Evolutionary conservation across 2,888 invertebrate species (phyloP), one percentile per base, ranked within the genome.

Genomic region (Dione juno): DNA sequence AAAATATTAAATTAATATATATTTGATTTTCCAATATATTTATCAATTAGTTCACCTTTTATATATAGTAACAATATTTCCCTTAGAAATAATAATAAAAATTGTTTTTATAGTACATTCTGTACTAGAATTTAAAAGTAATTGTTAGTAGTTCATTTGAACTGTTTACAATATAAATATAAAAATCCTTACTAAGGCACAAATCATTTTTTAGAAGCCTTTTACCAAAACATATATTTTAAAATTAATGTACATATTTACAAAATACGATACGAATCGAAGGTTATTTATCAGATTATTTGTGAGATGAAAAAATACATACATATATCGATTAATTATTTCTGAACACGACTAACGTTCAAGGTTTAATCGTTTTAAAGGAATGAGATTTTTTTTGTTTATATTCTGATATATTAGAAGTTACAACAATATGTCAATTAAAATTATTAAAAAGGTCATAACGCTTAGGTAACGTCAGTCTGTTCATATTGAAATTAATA

Each of bases 391-490:
- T 74, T 71, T 72, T 70, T 70, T 66, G 70, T 61, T 57, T 65
- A 69, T 21, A 53, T 28, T 40, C 53, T 57, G 63, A 69, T 73
- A 67, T 69, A 48, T 73, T 69, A 52, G 48, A 59, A 71, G 28
- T 61, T 54, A 52, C 53, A 59, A 69, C 59, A 67, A 71, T 66
- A 67, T 71, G 67, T 66, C 58, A 41, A 73, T 71, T 45, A n/a
- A n/a, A n/a, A n/a, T n/a, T 45, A 67, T 37, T 67, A 67, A 66
- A 74, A 77, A 76, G 76, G 76, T 76, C 75, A 54, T 3, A 35
- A 35, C 54, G 6, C n/a, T 16, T 37, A n/a, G 11, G 35, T 54
- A n/a, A 35, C 54, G 1, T 16, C n/a, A 5, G 16, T 19, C 9
- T 16, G n/a, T n/a, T n/a, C n/a, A n/a, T 28, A 28, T 28, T 28